Base-by-base conservation (phyloP, 1,140 invertebrate species). In the Conus ventricosus region DNA sequence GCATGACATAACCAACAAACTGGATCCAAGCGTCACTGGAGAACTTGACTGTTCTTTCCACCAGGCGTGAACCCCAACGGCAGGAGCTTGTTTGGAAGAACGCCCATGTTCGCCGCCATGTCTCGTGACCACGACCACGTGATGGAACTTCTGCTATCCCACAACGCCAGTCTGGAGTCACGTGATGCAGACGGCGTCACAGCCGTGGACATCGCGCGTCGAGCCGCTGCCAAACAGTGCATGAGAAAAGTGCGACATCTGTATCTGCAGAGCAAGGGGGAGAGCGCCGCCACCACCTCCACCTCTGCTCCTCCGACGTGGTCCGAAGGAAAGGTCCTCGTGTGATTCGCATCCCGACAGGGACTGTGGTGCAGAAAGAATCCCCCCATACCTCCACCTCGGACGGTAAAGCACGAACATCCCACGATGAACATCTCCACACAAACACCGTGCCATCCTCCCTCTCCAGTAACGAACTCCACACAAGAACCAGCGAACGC, bases 31-130 rank as follows among this genome's bases (percentile, higher is more conserved):
- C 17, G 17, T 13, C 60, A 13, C 1, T 2, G 1, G 4, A 63
- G 15, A n/a, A 20, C n/a, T 13, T n/a, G n/a, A 13, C 25, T 78
- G 25, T 83, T 27, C 17, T 83, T 83, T 39, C 78, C 27, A 81
- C 91, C 85, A 94, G 93, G 92, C 25, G 90, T 92, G 15, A 87
- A 90, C 85, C 88, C 90, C 11, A 92, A 94, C 87, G 89, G 90
- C 8, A 76, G 67, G 23, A 92, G 92, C 13, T 78, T 83, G 15
- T 92, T 92, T 87, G 90, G 91, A 23, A 84, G 92, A 78, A 91
- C 92, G 57, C 75, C 92, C 4, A n/a, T 93, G 11, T 92, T 93
- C 84, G 92, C 92, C 27, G 91, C 92, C 15, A 90, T 91, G 23
- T 89, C 89, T 17, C 90, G 88, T 60, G 93, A 94, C 87, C 89